Base-by-base conservation (phyloP, 2,797 vertebrate genomes). In the Sebastes trivittatus region DNA sequence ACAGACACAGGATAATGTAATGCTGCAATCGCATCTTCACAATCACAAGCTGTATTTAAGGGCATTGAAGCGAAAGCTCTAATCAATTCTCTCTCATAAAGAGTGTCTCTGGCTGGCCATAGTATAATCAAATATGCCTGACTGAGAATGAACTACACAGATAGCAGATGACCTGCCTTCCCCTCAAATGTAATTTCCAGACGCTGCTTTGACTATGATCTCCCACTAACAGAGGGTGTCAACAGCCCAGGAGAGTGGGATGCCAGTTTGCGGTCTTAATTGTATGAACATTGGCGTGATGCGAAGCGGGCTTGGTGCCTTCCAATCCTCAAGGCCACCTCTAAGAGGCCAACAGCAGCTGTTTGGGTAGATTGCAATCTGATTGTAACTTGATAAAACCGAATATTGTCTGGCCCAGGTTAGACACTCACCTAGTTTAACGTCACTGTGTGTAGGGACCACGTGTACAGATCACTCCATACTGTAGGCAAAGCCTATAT, bases 301-400 rank as follows among this genome's bases (percentile, higher is more conserved):
- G 63, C 55, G 78, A 81, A 88, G 52, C 79, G 68, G 69, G 71
- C 25, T 3, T 34, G 13, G 55, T 36, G 63, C 52, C 16, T 84
- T 75, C 6, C 16, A 75, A 72, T 78, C 72, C 34, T 81, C 52
- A 76, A 69, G 75, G 78, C 25, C 62, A 70, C 73, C 55, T 20
- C 46, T 11, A 27, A 75, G 64, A 87, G 67, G 38, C 61, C 34
- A 16, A 42, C 38, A 13, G 25, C 87, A 81, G 81, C 86, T 82
- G 85, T 69, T 81, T 81, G 64, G 59, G 71, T 61, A 42, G 80
- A 86, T 65, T 80, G 54, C 46, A n/a, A 76, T 86, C 72, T 61
- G 72, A 68, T 55, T n/a, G 5, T 81, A 69, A 86, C 75, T 80
- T 69, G 36, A 82, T 4, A 58, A 70, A 65, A 72, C 1, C 2